Evolutionary conservation across 2,113 vertebrate species (phyloP).

Genomic region (Phycodurus eques): DNA sequence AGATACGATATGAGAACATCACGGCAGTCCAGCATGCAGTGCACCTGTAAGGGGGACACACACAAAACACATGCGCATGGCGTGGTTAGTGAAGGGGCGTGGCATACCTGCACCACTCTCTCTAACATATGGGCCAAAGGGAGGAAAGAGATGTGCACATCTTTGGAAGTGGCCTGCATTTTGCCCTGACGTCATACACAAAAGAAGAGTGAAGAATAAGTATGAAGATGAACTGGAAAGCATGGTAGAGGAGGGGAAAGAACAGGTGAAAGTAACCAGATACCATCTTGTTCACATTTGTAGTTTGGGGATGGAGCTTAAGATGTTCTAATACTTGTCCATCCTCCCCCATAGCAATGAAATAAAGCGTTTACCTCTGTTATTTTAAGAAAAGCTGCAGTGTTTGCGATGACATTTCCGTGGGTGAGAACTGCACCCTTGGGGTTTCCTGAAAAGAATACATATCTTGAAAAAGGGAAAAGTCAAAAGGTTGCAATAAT

Average conservation of each 20-base stretch:
- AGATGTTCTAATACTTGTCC: neutral
- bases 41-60: constrained; percentile 74
- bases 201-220: constrained; percentile 2
- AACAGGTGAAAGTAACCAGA: neutral
- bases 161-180: constrained; percentile 68
- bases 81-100: constrained; percentile 56
- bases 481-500: neutral
- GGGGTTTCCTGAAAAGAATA: constrained; percentile 79
- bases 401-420: constrained; percentile 85
- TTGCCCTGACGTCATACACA: constrained; percentile 58
- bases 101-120: constrained; percentile 90
- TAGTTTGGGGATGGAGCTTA: neutral
- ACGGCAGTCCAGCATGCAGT: constrained; percentile 69
- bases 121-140: constrained; percentile 99
- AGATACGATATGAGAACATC: constrained; percentile 92
- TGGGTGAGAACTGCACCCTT: constrained; percentile 94
- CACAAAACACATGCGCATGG: constrained; percentile 55
- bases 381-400: constrained; percentile 84
- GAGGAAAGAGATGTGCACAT: constrained; percentile 91
- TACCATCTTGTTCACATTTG: neutral
- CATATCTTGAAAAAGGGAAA: neutral
- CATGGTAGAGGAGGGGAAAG: constrained; percentile 8
- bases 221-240: neutral
- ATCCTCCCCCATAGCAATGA: neutral
- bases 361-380: constrained; percentile 82